Conservation (phyloP, 2,113 vertebrate species). For the Asarcornis scutulata region DNA sequence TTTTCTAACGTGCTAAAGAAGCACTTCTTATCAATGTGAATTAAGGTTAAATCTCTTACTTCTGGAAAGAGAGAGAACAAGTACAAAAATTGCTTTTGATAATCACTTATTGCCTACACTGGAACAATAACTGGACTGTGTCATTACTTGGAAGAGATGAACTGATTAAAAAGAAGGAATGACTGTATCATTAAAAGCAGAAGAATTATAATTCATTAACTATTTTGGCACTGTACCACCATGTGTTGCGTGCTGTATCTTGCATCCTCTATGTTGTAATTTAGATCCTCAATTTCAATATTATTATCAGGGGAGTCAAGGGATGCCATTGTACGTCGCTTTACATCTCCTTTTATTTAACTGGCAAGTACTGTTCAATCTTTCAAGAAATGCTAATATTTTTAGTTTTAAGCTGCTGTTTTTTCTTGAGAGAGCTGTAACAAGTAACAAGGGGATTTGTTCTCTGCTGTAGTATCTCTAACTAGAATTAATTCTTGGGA, state of each 20-base stretch:
- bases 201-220: constrained; percentile 11
- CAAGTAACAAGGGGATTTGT: not conserved
- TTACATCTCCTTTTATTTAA: not conserved
- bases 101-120: not conserved
- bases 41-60: not conserved
- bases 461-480: not conserved
- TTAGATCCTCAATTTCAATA: not conserved
- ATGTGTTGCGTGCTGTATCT: constrained; percentile 11
- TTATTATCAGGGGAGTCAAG: not conserved
- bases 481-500: not conserved
- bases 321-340: not conserved
- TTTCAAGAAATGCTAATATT: not conserved
- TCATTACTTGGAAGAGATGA: constrained; percentile 16
- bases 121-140: constrained; percentile 14
- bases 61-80: not conserved
- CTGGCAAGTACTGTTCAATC: not conserved
- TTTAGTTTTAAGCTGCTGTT: not conserved
- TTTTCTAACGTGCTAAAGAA: not conserved
- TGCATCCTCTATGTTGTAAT: not conserved
- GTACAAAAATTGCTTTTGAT: not conserved
- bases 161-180: constrained; percentile 18
- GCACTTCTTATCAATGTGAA: not conserved
- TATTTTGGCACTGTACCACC: constrained; percentile 1
- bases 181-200: constrained; percentile 27
- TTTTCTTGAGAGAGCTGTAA: not conserved